These are phyloP conservation scores for Glossosoma conforme DNA, from an alignment of 1,140 invertebrate species.

Conservation along the genomic window DNA sequence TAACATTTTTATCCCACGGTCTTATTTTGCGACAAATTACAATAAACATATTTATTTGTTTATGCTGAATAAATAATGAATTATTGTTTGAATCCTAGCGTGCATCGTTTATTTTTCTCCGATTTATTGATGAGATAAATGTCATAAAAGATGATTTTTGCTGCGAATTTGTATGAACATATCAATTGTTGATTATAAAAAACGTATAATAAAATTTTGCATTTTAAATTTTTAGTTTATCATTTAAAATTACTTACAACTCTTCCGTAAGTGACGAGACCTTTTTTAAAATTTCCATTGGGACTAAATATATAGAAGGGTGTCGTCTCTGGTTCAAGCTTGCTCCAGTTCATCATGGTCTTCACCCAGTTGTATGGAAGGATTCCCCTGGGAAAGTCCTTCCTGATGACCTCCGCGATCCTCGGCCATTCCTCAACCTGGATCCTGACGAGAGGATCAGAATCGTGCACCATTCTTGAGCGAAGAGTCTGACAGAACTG, in stretches of 20 bases:
- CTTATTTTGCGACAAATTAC: no score
- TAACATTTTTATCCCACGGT: no score
- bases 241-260: constrained; percentile 6
- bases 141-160: neutral
- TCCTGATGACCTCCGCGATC: neutral
- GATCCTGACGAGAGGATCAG: neutral
- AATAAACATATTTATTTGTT: neutral
- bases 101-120: neutral
- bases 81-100: no score
- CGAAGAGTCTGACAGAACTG: neutral
- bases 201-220: neutral
- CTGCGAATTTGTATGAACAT: neutral
- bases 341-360: constrained; percentile 12
- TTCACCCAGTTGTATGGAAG: constrained; percentile 13
- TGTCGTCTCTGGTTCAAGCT: constrained; percentile 7
- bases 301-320: constrained; percentile 17
- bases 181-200: neutral
- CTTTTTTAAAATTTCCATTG: constrained; percentile 18
- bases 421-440: neutral
- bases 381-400: constrained; percentile 17
- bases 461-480: neutral
- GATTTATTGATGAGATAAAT: neutral
- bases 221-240: neutral
- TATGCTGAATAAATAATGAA: neutral
- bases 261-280: constrained; percentile 21